A percentile compares a stretch with the other conserved stretches of the same genome.
Evolutionary conservation across 2,888 invertebrate genomes (phyloP).

Genomic region (Monochamus alternatus): DNA sequence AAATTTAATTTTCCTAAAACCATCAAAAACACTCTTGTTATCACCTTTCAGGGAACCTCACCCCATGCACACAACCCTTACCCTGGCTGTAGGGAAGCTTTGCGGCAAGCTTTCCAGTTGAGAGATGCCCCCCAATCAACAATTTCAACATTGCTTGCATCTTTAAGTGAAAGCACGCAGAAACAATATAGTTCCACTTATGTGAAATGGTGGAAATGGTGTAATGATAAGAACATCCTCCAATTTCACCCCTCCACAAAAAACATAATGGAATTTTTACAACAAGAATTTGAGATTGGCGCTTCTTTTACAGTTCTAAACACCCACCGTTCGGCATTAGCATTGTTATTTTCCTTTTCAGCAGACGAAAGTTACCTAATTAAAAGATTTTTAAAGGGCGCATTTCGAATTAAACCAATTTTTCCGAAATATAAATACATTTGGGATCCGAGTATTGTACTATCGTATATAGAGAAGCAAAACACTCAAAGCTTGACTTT

Average conservation of each 20-base stretch:
- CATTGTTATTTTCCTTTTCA: background rate
- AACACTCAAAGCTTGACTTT: background rate
- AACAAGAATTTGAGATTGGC: background rate
- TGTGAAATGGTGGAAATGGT: slow-evolving; percentile 9
- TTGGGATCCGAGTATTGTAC: background rate
- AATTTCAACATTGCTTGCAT: background rate
- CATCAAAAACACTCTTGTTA: background rate
- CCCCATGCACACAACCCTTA: background rate
- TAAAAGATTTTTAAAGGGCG: background rate
- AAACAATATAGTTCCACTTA: slow-evolving; percentile 14
- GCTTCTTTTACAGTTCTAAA: slow-evolving; percentile 10
- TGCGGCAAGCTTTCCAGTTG: background rate
- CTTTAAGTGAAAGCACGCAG: slow-evolving; percentile 3
- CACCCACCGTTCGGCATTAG: slow-evolving; percentile 6
- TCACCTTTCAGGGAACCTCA: background rate
- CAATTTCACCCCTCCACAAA: background rate
- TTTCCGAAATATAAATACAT: background rate
- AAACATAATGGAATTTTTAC: slow-evolving; percentile 7
- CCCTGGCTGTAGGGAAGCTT: background rate
- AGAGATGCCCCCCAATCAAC: background rate
- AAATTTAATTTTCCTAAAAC: background rate
- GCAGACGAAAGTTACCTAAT: background rate
- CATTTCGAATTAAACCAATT: background rate
- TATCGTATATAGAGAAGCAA: background rate
- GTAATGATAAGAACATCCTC: background rate